Evolutionary conservation across 2,113 vertebrate species (phyloP).

Genomic region (Aepyceros melampus): DNA sequence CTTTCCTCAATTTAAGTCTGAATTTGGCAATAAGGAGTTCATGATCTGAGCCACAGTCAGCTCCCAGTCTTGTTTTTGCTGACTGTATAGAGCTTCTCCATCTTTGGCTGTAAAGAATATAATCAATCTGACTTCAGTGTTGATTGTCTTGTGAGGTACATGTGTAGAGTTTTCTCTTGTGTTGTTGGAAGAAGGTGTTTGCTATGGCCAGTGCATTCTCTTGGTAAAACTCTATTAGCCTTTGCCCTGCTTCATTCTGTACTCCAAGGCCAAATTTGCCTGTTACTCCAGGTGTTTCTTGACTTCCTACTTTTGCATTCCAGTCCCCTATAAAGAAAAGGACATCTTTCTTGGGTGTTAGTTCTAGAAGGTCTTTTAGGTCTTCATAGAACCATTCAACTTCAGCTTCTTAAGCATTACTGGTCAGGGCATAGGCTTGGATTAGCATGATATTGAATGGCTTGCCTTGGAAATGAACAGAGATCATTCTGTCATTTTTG

Average conservation of each 20-base stretch:
- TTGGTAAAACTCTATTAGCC: neutral
- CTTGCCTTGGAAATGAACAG: neutral
- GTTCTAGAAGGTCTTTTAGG: neutral
- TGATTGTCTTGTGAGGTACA: neutral
- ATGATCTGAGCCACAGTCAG: neutral
- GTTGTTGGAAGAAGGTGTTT: neutral
- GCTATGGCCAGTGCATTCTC: neutral
- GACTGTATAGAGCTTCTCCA: neutral
- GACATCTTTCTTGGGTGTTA: neutral
- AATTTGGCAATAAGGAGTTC: neutral
- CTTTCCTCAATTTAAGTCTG: neutral
- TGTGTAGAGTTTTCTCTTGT: neutral
- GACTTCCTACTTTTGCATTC: neutral
- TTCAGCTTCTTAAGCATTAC: neutral
- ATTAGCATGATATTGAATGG: neutral
- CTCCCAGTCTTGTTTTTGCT: neutral
- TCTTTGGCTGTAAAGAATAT: neutral
- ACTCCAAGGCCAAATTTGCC: neutral
- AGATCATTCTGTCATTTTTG: neutral
- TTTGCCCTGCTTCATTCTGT: neutral
- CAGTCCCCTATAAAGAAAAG: neutral
- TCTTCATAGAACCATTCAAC: neutral
- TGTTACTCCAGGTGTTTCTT: neutral
- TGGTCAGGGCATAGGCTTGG: fast-evolving
- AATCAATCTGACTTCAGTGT: neutral